A percentile compares a stretch with the other conserved stretches of the same genome.
Conservation (phyloP, 2,113 vertebrate species). For the Myotis davidii region DNA sequence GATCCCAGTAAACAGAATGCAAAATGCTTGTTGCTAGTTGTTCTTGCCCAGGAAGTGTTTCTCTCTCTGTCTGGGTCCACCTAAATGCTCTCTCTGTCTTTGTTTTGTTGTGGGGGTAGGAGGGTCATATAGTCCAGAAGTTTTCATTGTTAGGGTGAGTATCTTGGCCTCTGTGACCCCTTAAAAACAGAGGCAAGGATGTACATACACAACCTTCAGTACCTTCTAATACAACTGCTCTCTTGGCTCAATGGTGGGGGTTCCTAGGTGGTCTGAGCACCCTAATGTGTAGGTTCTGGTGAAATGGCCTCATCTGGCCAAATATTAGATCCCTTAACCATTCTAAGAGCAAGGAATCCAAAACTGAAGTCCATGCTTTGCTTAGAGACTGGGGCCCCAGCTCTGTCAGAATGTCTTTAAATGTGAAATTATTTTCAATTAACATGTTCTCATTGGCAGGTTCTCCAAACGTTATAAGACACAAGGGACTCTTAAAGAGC, state of each 20-base stretch:
- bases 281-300: neutral
- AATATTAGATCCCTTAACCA: neutral
- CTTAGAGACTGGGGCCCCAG: neutral
- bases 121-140: neutral
- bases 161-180: neutral
- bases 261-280: neutral
- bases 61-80: neutral
- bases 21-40: neutral
- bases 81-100: neutral
- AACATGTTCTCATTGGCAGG: neutral
- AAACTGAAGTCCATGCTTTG: neutral
- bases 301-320: neutral
- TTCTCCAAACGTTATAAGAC: neutral
- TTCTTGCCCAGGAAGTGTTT: neutral
- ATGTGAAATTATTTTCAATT: neutral
- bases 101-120: neutral
- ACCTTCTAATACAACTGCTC: neutral
- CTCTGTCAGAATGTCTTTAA: neutral
- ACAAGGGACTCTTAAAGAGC: neutral
- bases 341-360: neutral
- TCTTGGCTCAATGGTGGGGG: neutral
- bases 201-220: neutral
- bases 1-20: neutral
- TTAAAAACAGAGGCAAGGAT: neutral
- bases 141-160: neutral